phyloP scores from a whole-genome alignment of 2,797 vertebrate species.

The Malurus leucopterus region DNA sequence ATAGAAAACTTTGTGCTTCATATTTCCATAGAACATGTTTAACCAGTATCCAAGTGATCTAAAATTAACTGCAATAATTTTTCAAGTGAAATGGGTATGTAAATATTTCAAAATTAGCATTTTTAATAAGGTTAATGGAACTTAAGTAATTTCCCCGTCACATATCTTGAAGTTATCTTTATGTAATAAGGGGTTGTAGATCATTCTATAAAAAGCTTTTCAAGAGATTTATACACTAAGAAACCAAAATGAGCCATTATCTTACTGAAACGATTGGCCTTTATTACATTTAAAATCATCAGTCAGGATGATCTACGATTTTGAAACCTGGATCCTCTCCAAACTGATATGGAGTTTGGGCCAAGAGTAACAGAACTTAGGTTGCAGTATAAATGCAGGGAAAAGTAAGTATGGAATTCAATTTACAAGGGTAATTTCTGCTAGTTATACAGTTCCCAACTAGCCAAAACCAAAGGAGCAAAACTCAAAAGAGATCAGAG shows the following conservation, averaged over 20 bases:
- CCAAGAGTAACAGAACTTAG: neutral
- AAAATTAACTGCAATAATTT: neutral
- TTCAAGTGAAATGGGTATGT: neutral
- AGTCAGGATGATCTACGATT: neutral
- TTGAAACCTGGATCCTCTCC: neutral
- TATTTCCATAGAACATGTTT: neutral
- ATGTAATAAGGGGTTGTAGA: neutral
- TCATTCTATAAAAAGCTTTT: neutral
- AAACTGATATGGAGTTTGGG: neutral
- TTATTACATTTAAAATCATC: neutral
- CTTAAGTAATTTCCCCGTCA: neutral
- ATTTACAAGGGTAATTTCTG: neutral
- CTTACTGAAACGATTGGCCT: neutral
- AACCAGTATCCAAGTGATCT: neutral
- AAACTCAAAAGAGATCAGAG: neutral
- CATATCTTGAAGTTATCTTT: neutral
- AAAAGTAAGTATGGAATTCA: neutral
- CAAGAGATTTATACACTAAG: neutral
- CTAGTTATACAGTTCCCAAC: neutral
- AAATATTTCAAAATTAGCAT: neutral
- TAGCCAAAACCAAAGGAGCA: neutral
- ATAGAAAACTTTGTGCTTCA: neutral
- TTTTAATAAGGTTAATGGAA: neutral
- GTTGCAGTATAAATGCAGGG: neutral
- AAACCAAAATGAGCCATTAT: neutral